These are phyloP conservation scores for Tychaedon coryphoeus DNA, from an alignment of 2,113 vertebrate species.

Conservation along the genomic window DNA sequence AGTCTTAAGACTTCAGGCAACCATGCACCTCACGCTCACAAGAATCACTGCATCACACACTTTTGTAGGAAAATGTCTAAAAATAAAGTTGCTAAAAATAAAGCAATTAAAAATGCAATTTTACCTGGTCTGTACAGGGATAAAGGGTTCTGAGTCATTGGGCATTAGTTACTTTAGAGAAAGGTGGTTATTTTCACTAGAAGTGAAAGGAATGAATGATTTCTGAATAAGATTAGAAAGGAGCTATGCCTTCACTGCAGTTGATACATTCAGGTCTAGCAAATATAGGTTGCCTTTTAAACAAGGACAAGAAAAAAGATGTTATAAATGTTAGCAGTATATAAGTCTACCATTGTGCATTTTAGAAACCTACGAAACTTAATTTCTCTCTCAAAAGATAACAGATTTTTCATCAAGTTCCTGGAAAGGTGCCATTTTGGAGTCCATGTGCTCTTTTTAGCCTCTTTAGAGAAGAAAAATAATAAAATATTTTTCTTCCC, in stretches of 20 bases:
- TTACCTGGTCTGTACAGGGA: not conserved
- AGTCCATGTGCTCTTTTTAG: not conserved
- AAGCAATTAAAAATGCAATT: not conserved
- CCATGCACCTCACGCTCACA: not conserved
- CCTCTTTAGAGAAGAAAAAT: slow-evolving; percentile 4
- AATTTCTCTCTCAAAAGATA: slow-evolving; percentile 28
- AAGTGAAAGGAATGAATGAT: not conserved
- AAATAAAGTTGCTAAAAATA: not conserved
- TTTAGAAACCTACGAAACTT: slow-evolving; percentile 3
- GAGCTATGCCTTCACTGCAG: not conserved
- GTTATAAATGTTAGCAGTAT: not conserved
- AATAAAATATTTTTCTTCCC: slow-evolving; percentile 19
- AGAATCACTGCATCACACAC: not conserved
- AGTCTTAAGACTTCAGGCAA: not conserved
- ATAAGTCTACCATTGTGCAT: not conserved
- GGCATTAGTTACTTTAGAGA: not conserved
- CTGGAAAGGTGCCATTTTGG: slow-evolving; percentile 59
- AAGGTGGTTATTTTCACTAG: not conserved
- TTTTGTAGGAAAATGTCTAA: not conserved
- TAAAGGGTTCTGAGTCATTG: not conserved
- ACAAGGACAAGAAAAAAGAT: not conserved
- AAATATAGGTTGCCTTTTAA: not conserved
- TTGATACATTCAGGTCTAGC: not conserved
- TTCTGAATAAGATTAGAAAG: not conserved
- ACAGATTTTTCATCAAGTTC: slow-evolving; percentile 58